Conservation (phyloP, 1,140 invertebrate genomes). For the Limonius californicus region DNA sequence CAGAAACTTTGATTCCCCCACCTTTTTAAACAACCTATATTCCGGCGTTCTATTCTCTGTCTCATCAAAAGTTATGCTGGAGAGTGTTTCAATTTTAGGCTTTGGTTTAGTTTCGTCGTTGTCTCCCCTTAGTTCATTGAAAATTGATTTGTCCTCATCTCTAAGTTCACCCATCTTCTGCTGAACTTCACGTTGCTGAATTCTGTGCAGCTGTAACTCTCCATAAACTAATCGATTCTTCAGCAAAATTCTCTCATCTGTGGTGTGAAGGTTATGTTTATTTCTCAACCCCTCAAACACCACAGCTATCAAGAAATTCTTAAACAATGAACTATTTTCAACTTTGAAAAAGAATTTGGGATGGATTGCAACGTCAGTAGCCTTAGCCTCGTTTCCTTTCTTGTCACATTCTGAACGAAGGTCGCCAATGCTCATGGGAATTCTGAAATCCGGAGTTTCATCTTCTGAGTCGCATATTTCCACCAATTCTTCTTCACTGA, state of each 20-base stretch:
- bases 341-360: conserved; percentile 67
- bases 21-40: conserved; percentile 46
- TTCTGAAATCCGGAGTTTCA: conserved; percentile 64
- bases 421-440: conserved; percentile 87
- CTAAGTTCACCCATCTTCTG: conserved; percentile 45
- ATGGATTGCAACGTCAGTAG: conserved; percentile 76
- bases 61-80: not conserved
- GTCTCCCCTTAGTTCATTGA: conserved; percentile 50
- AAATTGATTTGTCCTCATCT: conserved; percentile 34
- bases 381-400: conserved; percentile 62
- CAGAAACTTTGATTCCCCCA: conserved; percentile 40
- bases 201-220: conserved; percentile 65
- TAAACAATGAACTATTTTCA: conserved; percentile 63
- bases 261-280: conserved; percentile 68
- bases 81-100: conserved; percentile 2
- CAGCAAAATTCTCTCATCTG: conserved; percentile 56
- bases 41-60: conserved; percentile 28
- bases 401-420: conserved; percentile 75
- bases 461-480: conserved; percentile 57
- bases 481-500: conserved; percentile 70
- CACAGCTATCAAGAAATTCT: conserved; percentile 70
- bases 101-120: conserved; percentile 28
- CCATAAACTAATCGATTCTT: conserved; percentile 66
- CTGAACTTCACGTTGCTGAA: conserved; percentile 62
- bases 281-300: conserved; percentile 70